phyloP scores from a whole-genome alignment of 92 coral and sea anemone species.

The Epizoanthus ramosus region DNA sequence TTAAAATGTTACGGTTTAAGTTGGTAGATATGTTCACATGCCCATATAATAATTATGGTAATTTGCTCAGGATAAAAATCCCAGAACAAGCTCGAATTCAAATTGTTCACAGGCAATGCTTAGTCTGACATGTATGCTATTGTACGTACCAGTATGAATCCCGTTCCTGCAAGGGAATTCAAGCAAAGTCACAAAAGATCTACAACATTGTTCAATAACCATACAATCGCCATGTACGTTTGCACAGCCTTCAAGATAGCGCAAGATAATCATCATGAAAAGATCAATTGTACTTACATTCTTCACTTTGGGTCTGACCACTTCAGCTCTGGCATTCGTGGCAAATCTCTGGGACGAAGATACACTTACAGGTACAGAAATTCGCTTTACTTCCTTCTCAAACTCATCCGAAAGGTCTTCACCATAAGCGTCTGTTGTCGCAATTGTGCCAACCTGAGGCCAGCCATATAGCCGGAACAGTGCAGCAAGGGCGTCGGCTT shows the following conservation, averaged over 20 bases:
- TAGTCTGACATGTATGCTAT: too few species aligned
- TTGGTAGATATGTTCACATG: too few species aligned
- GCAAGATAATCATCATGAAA: not conserved
- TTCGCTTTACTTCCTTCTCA: conserved; percentile 73
- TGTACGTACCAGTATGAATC: too few species aligned
- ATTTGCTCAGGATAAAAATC: too few species aligned
- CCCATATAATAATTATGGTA: too few species aligned
- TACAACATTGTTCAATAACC: too few species aligned
- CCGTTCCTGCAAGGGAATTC: too few species aligned
- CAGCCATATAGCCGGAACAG: conserved; percentile 82
- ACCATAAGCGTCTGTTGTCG: conserved; percentile 93
- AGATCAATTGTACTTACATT: conserved; percentile 58
- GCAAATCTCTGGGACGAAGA: conserved; percentile 83
- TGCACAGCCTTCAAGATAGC: not conserved
- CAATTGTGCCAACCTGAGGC: conserved; percentile 91
- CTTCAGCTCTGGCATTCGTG: conserved; percentile 88
- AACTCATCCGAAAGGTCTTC: conserved; percentile 84
- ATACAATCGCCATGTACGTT: not conserved
- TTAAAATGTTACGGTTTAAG: too few species aligned
- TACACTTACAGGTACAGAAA: conserved; percentile 89
- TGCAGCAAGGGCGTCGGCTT: conserved; percentile 88
- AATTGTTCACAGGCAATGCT: too few species aligned
- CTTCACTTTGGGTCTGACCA: conserved; percentile 90
- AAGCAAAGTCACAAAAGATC: too few species aligned
- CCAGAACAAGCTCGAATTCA: too few species aligned